Base-by-base conservation (phyloP, 2,888 invertebrate species). In the Acrocyrtus sp. region DNA sequence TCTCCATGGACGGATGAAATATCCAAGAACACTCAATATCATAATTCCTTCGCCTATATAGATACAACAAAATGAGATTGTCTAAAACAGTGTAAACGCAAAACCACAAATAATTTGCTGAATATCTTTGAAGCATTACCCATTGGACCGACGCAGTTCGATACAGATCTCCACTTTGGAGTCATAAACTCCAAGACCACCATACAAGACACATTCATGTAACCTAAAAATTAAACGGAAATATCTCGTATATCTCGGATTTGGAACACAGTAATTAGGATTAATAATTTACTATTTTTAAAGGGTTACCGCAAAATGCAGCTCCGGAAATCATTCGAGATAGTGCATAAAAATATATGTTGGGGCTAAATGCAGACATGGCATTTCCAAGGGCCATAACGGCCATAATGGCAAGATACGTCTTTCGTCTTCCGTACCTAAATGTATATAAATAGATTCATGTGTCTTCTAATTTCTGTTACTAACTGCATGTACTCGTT, bases 11-110 rank as follows among this genome's bases (percentile, higher is more conserved):
- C 75, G 53, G 3, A 80, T 58, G 45, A 58, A 76, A 63, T 80
- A 78, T 1, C 73, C 80, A 10, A 78, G 47, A 15, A 74, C 12
- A 26, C 77, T 76, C 29, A 80, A 47, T 3, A 77, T 17, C 72
- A 80, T 80, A 1, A 80, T 62, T 19, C 76, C 78, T 53, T 78
- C 76, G 12, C 76, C n/a, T n/a, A n/a, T n/a, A n/a, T n/a, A n/a
- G n/a, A n/a, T n/a, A n/a, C n/a, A n/a, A n/a, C n/a, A n/a, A n/a
- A n/a, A n/a, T n/a, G n/a, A n/a, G n/a, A n/a, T n/a, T n/a, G n/a
- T n/a, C n/a, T n/a, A n/a, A n/a, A n/a, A n/a, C n/a, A n/a, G n/a
- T n/a, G n/a, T n/a, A n/a, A n/a, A n/a, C n/a, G n/a, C n/a, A n/a
- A n/a, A n/a, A n/a, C n/a, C n/a, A n/a, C n/a, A n/a, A n/a, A n/a